Conservation (phyloP, 2,113 vertebrate genomes). For the Heterotis niloticus region DNA sequence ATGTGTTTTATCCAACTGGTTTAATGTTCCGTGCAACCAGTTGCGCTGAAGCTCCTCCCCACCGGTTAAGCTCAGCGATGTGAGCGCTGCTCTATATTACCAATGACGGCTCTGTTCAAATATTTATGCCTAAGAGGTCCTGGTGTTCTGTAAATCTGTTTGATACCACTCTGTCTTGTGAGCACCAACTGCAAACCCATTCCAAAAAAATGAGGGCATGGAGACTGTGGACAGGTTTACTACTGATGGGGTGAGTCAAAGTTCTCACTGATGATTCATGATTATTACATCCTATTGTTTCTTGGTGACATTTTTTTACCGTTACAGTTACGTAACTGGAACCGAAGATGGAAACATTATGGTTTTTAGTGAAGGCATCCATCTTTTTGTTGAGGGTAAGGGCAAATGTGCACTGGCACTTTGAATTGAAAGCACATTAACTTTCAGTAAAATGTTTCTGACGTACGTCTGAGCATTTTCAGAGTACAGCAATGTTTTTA, state of each 20-base stretch:
- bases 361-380: constrained; percentile 40
- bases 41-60: constrained; percentile 5
- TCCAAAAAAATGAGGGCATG: constrained; percentile 25
- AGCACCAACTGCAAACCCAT: neutral
- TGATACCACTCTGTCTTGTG: neutral
- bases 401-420: neutral
- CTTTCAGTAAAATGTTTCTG: too few species aligned
- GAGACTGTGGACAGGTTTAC: constrained; percentile 25
- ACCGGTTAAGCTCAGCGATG: neutral
- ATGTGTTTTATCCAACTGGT: constrained; percentile 5
- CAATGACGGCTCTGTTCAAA: constrained; percentile 1
- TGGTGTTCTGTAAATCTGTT: neutral
- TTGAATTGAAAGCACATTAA: too few species aligned
- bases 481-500: too few species aligned
- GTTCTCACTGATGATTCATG: neutral
- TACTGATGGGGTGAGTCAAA: constrained; percentile 37
- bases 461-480: too few species aligned
- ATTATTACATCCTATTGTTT: neutral
- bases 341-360: neutral
- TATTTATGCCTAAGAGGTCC: constrained; percentile 12
- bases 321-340: constrained; percentile 28
- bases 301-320: neutral
- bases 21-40: neutral
- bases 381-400: constrained; percentile 42
- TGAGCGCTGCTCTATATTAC: constrained; percentile 6